phyloP scores from a whole-genome alignment of 2,797 vertebrate genomes.

The Falco biarmicus region DNA sequence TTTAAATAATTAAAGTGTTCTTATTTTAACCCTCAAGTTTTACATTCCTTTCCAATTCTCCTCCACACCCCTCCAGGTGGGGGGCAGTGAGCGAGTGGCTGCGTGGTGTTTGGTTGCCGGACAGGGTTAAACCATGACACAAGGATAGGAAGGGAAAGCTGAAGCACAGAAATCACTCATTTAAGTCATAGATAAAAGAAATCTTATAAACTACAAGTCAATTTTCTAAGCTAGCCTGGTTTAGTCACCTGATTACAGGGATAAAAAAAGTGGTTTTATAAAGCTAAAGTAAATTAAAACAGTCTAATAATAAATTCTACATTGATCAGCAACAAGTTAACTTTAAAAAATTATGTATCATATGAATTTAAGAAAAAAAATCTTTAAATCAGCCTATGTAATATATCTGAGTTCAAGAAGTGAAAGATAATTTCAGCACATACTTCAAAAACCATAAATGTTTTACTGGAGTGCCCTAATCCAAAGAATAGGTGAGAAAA shows the following conservation, averaged over 20 bases:
- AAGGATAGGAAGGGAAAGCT: neutral
- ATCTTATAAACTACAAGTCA: neutral
- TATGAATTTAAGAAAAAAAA: neutral
- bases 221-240: neutral
- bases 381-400: neutral
- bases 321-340: neutral
- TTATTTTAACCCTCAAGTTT: no score
- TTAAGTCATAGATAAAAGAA: neutral
- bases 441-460: rapidly evolving
- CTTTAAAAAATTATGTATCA: neutral
- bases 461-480: neutral
- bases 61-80: no score
- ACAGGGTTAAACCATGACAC: no score
- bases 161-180: neutral
- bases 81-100: no score
- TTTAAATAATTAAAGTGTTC: no score
- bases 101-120: no score
- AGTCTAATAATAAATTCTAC: neutral
- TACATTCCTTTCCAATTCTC: no score
- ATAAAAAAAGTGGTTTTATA: neutral
- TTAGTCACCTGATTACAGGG: neutral
- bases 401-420: neutral
- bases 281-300: neutral
- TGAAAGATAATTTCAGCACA: neutral
- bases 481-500: neutral